phyloP scores from a whole-genome alignment of 1,140 invertebrate genomes.

The Apis dorsata region DNA sequence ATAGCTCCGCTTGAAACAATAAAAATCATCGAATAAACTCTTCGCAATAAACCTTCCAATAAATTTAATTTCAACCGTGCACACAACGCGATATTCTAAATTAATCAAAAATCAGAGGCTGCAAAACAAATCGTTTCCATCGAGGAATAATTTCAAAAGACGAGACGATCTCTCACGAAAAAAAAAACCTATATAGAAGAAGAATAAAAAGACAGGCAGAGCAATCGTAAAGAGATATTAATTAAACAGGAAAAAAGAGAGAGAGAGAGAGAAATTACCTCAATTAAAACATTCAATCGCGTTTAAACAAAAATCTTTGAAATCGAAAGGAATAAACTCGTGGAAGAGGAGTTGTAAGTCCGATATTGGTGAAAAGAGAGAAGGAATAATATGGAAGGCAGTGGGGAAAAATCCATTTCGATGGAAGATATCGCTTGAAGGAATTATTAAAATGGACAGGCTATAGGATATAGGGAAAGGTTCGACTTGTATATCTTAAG shows the following conservation, averaged over 20 bases:
- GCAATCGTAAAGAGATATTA: background rate
- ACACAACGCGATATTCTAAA: no score
- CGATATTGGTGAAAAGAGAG: background rate
- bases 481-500: constrained; percentile 47
- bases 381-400: background rate
- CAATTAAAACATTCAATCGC: background rate
- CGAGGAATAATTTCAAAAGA: no score
- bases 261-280: background rate
- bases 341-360: background rate
- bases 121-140: no score
- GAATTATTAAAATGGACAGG: constrained; percentile 59
- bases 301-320: background rate
- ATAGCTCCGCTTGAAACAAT: no score
- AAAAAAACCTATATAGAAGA: no score
- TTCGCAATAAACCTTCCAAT: no score
- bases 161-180: no score
- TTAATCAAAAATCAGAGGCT: no score
- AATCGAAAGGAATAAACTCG: background rate
- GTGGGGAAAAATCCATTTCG: constrained; percentile 16
- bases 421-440: constrained; percentile 4
- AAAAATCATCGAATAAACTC: no score
- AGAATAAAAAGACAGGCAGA: no score
- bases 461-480: constrained; percentile 26
- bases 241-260: background rate
- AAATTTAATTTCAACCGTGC: no score